Conservation (phyloP, 92 coral and sea anemone species). For the Heliopora coerulea region DNA sequence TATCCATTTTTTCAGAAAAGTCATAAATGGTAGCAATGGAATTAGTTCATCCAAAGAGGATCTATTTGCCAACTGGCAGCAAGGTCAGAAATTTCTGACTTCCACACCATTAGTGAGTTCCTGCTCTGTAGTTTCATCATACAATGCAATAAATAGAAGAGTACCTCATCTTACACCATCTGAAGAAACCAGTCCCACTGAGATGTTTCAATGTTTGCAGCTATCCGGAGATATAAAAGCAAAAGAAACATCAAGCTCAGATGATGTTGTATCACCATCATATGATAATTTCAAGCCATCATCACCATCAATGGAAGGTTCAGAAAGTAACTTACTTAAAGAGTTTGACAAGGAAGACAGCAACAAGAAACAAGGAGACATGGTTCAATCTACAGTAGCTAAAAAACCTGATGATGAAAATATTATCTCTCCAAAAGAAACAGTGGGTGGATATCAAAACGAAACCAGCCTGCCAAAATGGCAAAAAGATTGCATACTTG, state of each 20-base stretch:
- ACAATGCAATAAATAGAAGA: not conserved
- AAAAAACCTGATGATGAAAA: not conserved
- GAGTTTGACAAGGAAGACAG: too few species aligned
- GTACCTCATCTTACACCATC: not conserved
- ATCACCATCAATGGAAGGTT: too few species aligned
- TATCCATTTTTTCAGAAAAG: too few species aligned
- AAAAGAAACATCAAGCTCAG: constrained; percentile 25
- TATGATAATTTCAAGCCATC: not conserved
- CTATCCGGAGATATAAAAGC: constrained; percentile 1
- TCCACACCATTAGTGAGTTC: not conserved
- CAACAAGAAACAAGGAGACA: too few species aligned
- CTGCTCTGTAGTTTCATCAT: not conserved
- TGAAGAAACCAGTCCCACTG: not conserved
- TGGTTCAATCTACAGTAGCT: not conserved
- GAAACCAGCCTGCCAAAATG: constrained; percentile 19
- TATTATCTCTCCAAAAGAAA: too few species aligned
- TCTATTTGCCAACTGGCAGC: not conserved
- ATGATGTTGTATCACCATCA: not conserved
- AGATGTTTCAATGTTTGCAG: not conserved
- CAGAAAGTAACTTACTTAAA: too few species aligned
- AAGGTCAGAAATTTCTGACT: not conserved
- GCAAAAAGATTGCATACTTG: not conserved
- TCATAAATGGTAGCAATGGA: too few species aligned
- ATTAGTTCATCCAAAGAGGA: constrained; percentile 1
- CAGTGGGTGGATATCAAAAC: not conserved